A percentile compares a stretch with the other conserved stretches of the same genome.
Evolutionary conservation across 2,888 invertebrate species (phyloP).

Genomic region (Ochropleura leucogaster): DNA sequence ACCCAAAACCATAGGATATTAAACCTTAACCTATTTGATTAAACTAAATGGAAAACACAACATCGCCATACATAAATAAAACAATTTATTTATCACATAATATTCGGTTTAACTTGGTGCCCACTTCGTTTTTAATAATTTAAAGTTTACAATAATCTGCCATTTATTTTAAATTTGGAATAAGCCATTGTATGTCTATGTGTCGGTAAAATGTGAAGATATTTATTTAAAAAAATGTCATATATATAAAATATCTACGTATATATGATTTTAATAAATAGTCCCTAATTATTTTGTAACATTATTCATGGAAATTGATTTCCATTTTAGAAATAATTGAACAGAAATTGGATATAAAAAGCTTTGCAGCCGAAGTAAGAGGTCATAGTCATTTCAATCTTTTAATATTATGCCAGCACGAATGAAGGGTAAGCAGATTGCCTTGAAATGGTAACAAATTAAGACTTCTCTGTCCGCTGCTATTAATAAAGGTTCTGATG

Average conservation of each 20-base stretch:
- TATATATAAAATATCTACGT: too few relatives aligned
- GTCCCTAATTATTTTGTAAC: neutral
- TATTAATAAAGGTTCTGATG: neutral
- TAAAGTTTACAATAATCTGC: too few relatives aligned
- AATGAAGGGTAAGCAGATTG: neutral
- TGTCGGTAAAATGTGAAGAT: too few relatives aligned
- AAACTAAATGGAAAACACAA: slow-evolving; percentile 71
- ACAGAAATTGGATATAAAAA: neutral
- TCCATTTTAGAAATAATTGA: neutral
- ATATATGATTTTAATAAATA: too few relatives aligned
- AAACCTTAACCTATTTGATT: slow-evolving; percentile 59
- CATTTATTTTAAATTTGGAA: too few relatives aligned
- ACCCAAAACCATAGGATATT: slow-evolving; percentile 62
- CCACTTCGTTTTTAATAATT: slow-evolving; percentile 9
- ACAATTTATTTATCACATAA: slow-evolving; percentile 64
- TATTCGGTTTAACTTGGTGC: slow-evolving; percentile 46
- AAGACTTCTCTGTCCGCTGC: neutral
- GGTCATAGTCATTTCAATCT: neutral
- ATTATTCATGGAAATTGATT: neutral
- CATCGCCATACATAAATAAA: slow-evolving; percentile 66
- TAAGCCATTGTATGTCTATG: too few relatives aligned
- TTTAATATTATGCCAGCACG: neutral
- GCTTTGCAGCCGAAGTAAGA: neutral
- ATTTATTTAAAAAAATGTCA: too few relatives aligned
- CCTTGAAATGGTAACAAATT: neutral